Base-by-base conservation (phyloP, 1,140 invertebrate species). In the Aphaenogaster rudis region DNA sequence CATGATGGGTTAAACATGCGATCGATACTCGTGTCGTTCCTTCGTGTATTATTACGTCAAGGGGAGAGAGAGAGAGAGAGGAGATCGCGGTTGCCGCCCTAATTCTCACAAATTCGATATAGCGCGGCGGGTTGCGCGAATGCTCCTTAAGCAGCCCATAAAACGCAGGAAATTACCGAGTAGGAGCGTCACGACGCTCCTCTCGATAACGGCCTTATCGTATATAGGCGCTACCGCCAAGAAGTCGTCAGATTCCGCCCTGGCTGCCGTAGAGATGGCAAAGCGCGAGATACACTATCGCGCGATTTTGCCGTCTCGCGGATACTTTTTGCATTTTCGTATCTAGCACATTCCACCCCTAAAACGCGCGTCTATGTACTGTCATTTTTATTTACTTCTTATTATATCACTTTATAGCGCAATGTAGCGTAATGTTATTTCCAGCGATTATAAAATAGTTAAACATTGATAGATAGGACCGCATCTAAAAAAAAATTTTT, bases 161-260 rank as follows among this genome's bases (percentile, higher is more conserved):
- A 94, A 95, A 94, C 91, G 90, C 94, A 94, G 94, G 94, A 95
- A 95, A 95, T 95, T 95, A 95, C 94, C 92, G 86, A 88, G 91
- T 91, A 92, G 91, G 59, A 90, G 78, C 92, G 90, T 86, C 93
- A 90, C 88, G 88, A 85, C 88, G 87, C 82, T 90, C 88, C 76
- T 90, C 89, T 88, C 89, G 94, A 94, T 94, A 94, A 86, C 86
- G 45, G 86, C 88, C 89, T 93, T 94, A 93, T 94, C 93, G 85
- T 61, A 50, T 21, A 71, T 77, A 84, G 82, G 79, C 78, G 85
- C 67, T 74, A 89, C 88, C 88, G 88, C 77, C 59, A 42, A 33
- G 59, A 80, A 78, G 81, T 89, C 74, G 79, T 59, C 71, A 88
- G 89, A 81, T 88, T 74, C 54, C 86, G 15, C 50, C 42, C 48